These are phyloP conservation scores for Drosophila nr. perissopoda DNA, from an alignment of 2,888 invertebrate genomes.

Conservation along the genomic window DNA sequence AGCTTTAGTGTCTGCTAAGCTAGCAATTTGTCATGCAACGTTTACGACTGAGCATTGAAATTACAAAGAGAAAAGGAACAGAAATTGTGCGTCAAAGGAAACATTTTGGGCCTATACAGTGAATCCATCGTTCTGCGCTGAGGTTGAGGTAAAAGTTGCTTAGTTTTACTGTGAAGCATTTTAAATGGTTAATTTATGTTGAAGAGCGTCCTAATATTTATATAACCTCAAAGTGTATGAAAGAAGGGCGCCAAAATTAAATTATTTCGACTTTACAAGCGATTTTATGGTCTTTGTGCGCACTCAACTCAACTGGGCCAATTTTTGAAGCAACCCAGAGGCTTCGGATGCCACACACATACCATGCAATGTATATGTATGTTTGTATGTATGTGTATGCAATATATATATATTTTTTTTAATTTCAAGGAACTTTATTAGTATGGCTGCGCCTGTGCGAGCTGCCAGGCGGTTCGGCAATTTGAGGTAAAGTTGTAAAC, in stretches of 20 bases:
- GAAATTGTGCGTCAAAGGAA: conserved; percentile 60
- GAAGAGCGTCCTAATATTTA: conserved; percentile 30
- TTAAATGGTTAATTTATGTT: conserved; percentile 53
- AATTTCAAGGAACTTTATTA: conserved; percentile 33
- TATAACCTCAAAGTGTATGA: conserved; percentile 17
- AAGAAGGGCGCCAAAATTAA: conserved; percentile 55
- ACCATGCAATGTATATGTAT: background rate
- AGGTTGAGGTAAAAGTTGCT: conserved; percentile 15
- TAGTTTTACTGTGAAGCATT: conserved; percentile 39
- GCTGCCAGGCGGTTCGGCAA: conserved; percentile 15
- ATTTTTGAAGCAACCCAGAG: conserved; percentile 6
- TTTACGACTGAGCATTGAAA: conserved; percentile 66
- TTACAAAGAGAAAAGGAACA: conserved; percentile 33
- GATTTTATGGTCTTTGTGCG: conserved; percentile 42
- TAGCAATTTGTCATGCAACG: conserved; percentile 71
- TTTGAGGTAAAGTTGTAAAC: conserved; percentile 43
- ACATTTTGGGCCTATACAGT: conserved; percentile 24
- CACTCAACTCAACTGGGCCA: conserved; percentile 13
- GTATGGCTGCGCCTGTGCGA: conserved; percentile 6
- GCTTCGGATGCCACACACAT: conserved; percentile 24
- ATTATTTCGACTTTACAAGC: conserved; percentile 62
- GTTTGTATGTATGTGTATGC: background rate
- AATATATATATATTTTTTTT: conserved; percentile 10
- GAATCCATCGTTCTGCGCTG: conserved; percentile 17
- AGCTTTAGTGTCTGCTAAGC: conserved; percentile 37